These are phyloP conservation scores for Mobula hypostoma DNA, from an alignment of 2,113 vertebrate species.

Conservation along the genomic window DNA sequence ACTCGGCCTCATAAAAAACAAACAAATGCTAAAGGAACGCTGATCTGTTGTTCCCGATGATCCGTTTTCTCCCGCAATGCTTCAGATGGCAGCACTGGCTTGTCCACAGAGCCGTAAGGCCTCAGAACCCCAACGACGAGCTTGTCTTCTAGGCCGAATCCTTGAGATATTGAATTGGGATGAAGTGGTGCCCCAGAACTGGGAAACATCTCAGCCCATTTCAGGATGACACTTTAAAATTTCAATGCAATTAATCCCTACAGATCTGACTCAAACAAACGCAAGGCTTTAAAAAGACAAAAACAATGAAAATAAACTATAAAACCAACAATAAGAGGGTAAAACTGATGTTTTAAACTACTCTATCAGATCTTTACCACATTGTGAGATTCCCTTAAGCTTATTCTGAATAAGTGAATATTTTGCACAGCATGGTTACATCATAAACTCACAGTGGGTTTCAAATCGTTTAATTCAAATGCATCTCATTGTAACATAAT, in stretches of 20 bases:
- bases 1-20: too few species aligned
- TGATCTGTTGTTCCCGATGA: too few species aligned
- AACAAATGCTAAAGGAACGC: too few species aligned
- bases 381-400: background rate
- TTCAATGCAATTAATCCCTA: background rate
- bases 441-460: background rate
- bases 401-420: background rate
- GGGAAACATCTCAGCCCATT: background rate
- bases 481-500: background rate
- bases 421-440: background rate
- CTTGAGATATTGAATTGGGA: background rate
- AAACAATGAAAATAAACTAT: background rate
- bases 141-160: too few species aligned
- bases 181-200: background rate
- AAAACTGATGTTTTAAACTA: background rate
- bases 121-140: too few species aligned
- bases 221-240: background rate
- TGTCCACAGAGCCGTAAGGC: too few species aligned
- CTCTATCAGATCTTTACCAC: background rate
- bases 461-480: background rate
- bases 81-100: too few species aligned
- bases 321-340: background rate
- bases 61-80: too few species aligned
- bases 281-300: background rate
- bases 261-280: background rate